Percentiles rank a stretch among this genome's conserved stretches.
These are phyloP conservation scores for Cremastobaeus sp. DNA, from an alignment of 2,888 invertebrate genomes.

Conservation along the genomic window DNA sequence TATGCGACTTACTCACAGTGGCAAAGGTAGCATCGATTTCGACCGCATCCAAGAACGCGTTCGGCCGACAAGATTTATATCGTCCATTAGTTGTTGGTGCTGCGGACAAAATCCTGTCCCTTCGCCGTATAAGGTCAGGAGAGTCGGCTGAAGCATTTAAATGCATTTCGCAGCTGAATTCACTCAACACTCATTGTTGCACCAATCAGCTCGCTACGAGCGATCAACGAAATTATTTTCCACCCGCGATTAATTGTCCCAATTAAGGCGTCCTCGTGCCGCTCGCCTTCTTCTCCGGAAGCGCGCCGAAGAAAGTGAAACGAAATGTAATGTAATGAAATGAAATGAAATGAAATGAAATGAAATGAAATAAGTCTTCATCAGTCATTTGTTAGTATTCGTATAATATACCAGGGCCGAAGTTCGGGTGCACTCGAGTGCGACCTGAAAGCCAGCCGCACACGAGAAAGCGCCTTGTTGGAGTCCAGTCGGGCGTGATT, in stretches of 20 bases:
- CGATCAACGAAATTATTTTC: too few species aligned
- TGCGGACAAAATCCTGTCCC: constrained; percentile 52
- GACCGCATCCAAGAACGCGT: constrained; percentile 58
- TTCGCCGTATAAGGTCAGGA: constrained; percentile 56
- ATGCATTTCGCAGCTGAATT: constrained; percentile 45
- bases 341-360: constrained; percentile 7
- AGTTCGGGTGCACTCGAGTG: constrained; percentile 53
- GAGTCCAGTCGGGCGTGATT: constrained; percentile 60
- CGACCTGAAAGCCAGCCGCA: constrained; percentile 54
- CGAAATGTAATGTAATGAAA: too few species aligned
- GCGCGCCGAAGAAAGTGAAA: too few species aligned
- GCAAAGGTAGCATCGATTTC: constrained; percentile 59
- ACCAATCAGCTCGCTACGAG: too few species aligned
- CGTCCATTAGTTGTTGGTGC: constrained; percentile 63
- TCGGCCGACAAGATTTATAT: constrained; percentile 61
- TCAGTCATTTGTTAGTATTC: constrained; percentile 57
- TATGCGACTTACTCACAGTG: constrained; percentile 33
- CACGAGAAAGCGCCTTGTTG: constrained; percentile 56
- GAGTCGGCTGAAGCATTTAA: constrained; percentile 40
- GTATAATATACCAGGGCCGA: constrained; percentile 41
- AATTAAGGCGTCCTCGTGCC: too few species aligned
- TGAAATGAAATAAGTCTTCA: constrained; percentile 42
- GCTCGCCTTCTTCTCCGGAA: too few species aligned
- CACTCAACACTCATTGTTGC: too few species aligned
- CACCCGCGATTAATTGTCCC: too few species aligned